Conservation (phyloP, 1,140 invertebrate genomes). For the Aphelenchoides fujianensis region DNA sequence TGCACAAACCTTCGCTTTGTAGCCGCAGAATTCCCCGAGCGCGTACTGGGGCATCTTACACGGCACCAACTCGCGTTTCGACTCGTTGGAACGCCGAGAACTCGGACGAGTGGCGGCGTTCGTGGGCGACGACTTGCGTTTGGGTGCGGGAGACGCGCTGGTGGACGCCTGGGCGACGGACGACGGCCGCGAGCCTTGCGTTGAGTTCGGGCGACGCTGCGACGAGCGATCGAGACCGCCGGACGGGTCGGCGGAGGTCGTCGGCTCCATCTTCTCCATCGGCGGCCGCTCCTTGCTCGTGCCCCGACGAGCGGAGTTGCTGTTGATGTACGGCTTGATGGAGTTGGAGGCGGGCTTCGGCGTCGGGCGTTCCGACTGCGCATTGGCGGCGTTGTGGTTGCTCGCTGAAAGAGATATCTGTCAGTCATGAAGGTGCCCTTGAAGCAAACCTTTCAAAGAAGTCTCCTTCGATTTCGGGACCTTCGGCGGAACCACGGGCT, state of each 20-base stretch:
- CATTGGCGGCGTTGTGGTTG: neutral
- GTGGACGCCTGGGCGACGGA: neutral
- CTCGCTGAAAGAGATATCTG: too few species aligned
- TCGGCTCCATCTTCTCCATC: neutral
- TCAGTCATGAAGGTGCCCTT: too few species aligned
- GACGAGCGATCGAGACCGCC: too few species aligned
- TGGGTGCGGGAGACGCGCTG: too few species aligned
- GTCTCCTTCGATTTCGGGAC: too few species aligned
- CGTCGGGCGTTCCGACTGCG: neutral
- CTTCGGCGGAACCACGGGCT: too few species aligned
- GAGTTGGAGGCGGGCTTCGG: neutral
- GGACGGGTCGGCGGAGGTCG: neutral
- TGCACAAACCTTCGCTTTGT: neutral
- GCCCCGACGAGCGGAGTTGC: neutral
- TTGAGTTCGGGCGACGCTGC: neutral
- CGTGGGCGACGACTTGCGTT: too few species aligned
- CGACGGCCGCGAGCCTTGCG: neutral
- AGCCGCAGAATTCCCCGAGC: slow-evolving; percentile 2
- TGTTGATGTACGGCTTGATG: neutral
- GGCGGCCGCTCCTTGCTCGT: neutral
- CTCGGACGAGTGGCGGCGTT: too few species aligned
- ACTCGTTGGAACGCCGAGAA: too few species aligned
- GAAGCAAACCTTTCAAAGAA: too few species aligned
- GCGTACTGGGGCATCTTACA: slow-evolving; percentile 7
- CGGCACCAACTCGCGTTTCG: neutral